Percentiles rank a stretch among this genome's conserved stretches.
These are phyloP conservation scores for Philaenus spumarius DNA, from an alignment of 1,140 invertebrate species.

Conservation along the genomic window DNA sequence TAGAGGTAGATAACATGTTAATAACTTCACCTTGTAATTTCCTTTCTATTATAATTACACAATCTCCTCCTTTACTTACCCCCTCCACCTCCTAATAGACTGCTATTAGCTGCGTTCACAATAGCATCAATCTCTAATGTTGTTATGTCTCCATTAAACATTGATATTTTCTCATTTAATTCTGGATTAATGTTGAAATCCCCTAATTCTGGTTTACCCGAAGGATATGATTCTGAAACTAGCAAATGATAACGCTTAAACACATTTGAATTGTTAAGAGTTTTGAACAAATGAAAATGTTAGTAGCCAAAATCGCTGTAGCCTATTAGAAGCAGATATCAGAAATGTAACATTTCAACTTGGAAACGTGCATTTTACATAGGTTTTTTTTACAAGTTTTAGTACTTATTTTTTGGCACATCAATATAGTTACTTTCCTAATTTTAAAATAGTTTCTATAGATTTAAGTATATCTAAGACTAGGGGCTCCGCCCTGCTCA, in stretches of 20 bases:
- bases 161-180: constrained; percentile 54
- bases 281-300: no score
- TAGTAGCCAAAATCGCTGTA: constrained; percentile 15
- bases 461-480: no score
- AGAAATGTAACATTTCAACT: neutral
- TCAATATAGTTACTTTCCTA: no score
- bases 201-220: constrained; percentile 40
- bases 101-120: constrained; percentile 85
- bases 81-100: constrained; percentile 74
- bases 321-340: neutral
- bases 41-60: no score
- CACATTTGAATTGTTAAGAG: neutral
- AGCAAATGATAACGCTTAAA: constrained; percentile 36
- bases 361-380: neutral
- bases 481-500: no score
- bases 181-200: constrained; percentile 33
- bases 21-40: no score
- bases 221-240: constrained; percentile 29
- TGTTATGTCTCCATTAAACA: constrained; percentile 81
- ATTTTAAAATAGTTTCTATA: no score
- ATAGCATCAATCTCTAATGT: constrained; percentile 81
- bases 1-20: no score
- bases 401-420: no score
- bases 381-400: no score
- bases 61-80: constrained; percentile 35